Conservation (phyloP, 2,113 vertebrate species). For the Clarias macrocephalus region DNA sequence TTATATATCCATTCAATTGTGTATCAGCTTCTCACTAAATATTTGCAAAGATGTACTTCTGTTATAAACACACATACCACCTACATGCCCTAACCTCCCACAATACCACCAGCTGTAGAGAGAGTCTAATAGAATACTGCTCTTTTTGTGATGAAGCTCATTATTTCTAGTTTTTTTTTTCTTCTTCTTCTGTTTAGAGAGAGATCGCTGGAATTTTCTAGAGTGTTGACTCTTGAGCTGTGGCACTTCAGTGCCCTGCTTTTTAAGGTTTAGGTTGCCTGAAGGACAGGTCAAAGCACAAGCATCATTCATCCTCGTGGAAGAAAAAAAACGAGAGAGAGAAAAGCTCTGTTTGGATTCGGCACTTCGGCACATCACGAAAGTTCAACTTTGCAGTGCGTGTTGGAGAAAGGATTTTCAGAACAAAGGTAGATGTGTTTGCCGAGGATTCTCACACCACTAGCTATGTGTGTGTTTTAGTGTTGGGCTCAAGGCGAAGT, state of each 20-base stretch:
- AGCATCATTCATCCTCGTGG: constrained; percentile 45
- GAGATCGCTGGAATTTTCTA: constrained; percentile 44
- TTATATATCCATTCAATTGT: constrained; percentile 31
- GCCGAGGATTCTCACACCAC: constrained; percentile 54
- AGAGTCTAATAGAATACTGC: not conserved
- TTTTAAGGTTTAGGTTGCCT: constrained; percentile 44
- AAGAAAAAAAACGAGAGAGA: constrained; percentile 13
- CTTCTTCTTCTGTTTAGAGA: constrained; percentile 14
- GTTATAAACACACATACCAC: constrained; percentile 34
- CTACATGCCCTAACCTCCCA: constrained; percentile 30
- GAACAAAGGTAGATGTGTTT: constrained; percentile 59
- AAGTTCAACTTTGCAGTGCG: constrained; percentile 54
- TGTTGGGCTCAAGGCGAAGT: constrained; percentile 47
- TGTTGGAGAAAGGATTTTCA: constrained; percentile 58
- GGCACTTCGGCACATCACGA: constrained; percentile 36
- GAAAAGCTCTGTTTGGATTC: constrained; percentile 53
- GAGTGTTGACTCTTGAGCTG: constrained; percentile 51
- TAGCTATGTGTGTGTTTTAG: constrained; percentile 53
- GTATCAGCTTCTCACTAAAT: constrained; percentile 44
- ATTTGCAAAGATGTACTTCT: constrained; percentile 50
- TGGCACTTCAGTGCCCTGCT: constrained; percentile 45
- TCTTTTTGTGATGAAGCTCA: constrained; percentile 34
- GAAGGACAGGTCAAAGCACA: constrained; percentile 55
- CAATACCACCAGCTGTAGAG: not conserved
- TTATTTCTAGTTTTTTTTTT: constrained; percentile 10